Conservation (phyloP, 2,888 invertebrate genomes). For the Caenorhabditis sp. region DNA sequence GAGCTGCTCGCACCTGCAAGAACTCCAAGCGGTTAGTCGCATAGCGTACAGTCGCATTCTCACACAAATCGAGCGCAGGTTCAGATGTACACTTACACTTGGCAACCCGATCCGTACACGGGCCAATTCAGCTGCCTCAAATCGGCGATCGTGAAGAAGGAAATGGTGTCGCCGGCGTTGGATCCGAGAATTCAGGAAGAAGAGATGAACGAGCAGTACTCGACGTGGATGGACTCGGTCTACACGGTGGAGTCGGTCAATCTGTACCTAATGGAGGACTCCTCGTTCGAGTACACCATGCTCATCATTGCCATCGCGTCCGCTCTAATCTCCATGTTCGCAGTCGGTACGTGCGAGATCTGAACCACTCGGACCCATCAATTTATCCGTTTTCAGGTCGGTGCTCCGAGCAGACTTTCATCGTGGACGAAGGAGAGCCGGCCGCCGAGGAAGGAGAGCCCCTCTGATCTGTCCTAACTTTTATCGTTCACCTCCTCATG, state of each 20-base stretch:
- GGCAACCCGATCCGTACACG: slow-evolving; percentile 68
- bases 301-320: slow-evolving; percentile 36
- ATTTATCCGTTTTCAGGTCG: slow-evolving; percentile 39
- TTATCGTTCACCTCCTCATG: background rate
- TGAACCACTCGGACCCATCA: background rate
- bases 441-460: slow-evolving; percentile 68
- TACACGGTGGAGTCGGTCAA: slow-evolving; percentile 66
- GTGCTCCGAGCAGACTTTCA: slow-evolving; percentile 64
- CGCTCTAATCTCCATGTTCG: slow-evolving; percentile 53
- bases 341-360: slow-evolving; percentile 39
- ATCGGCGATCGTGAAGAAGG: slow-evolving; percentile 58
- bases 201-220: slow-evolving; percentile 60
- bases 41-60: no score
- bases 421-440: slow-evolving; percentile 67
- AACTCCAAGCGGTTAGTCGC: slow-evolving; percentile 56
- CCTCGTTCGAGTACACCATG: slow-evolving; percentile 43
- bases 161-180: slow-evolving; percentile 72
- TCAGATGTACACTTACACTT: slow-evolving; percentile 70
- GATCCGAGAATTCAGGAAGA: slow-evolving; percentile 42
- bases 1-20: slow-evolving; percentile 58
- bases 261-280: slow-evolving; percentile 68
- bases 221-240: slow-evolving; percentile 74
- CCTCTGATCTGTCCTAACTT: slow-evolving; percentile 40
- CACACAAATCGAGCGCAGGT: background rate
- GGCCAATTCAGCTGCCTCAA: slow-evolving; percentile 67